Base-by-base conservation (phyloP, 2,797 vertebrate genomes). In the Bovichtus variegatus region DNA sequence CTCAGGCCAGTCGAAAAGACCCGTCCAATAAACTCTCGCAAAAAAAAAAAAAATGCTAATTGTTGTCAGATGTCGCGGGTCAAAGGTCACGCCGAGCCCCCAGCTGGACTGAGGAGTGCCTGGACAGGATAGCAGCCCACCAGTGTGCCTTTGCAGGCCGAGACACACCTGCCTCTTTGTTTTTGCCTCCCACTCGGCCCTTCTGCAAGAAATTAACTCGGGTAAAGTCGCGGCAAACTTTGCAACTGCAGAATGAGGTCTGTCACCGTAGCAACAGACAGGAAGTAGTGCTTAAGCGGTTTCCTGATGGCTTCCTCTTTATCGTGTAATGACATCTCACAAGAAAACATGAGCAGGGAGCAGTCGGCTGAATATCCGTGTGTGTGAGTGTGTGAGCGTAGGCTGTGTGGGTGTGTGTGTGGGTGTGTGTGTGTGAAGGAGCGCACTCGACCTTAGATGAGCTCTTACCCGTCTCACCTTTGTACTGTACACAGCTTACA, bases 291-390 rank as follows among this genome's bases (percentile, higher is more conserved):
- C 92, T 95, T 94, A 94, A 93, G 93, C 84, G 93, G 95, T 95
- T 96, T 96, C 95, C 94, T 95, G 95, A 91, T 89, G 71, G 75
- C 92, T 95, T 95, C 94, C 94, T 89, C 93, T 94, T 95, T 95
- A 96, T 96, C 95, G 1, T 80, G 75, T 90, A 93, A 93, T 95
- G 93, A 93, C 94, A 96, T 96, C 95, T 94, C 86, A 79, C 84
- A 85, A 92, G 89, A 83, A 94, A 93, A 91, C 89, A 78, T 85
- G 82, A 79, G 76, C 79, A 82, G 60, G 65, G 78, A 87, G 77
- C 68, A 25, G 72, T 80, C 74, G 3, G 73, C 75, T 71, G 43
- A 46, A 61, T 40, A 50, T 84, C 23, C 76, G 23, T 13, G 60
- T 64, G 60, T 34, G 41, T 67, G 36, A 69, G 40, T 15, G 19